These are phyloP conservation scores for Daboia siamensis DNA, from an alignment of 2,113 vertebrate species.

Conservation along the genomic window DNA sequence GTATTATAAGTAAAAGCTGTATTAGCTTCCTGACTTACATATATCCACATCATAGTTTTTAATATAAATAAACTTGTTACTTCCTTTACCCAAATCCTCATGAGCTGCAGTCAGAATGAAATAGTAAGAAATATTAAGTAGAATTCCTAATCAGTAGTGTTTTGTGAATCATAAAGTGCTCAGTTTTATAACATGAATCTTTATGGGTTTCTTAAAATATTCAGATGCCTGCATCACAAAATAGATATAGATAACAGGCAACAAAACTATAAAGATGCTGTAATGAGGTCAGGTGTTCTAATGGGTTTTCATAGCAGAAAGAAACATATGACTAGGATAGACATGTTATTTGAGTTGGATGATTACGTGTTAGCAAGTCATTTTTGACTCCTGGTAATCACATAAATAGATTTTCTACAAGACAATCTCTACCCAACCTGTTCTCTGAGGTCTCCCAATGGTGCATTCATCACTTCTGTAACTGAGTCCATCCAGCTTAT, in stretches of 20 bases:
- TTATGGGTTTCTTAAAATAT: neutral
- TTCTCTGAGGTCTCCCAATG: too few relatives aligned
- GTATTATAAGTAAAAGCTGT: constrained; percentile 15
- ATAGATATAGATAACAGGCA: neutral
- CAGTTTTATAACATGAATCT: neutral
- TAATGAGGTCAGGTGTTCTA: neutral
- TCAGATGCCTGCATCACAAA: neutral
- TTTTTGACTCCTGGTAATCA: too few relatives aligned
- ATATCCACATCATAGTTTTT: neutral
- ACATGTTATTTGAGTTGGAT: neutral
- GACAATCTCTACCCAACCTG: too few relatives aligned
- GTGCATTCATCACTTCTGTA: too few relatives aligned
- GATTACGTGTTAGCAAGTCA: too few relatives aligned
- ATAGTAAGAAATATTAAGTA: neutral
- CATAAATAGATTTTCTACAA: too few relatives aligned
- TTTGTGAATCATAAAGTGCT: neutral
- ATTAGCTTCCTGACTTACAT: neutral
- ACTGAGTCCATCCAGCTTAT: too few relatives aligned
- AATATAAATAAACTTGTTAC: too few relatives aligned
- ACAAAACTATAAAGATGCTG: neutral
- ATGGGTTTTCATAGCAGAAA: neutral
- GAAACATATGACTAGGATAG: neutral
- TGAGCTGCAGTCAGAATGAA: neutral
- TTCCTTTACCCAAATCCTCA: neutral
- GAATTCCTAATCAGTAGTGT: neutral